Evolutionary conservation across 2,888 invertebrate species (phyloP).

Genomic region (Acronicta leporina): DNA sequence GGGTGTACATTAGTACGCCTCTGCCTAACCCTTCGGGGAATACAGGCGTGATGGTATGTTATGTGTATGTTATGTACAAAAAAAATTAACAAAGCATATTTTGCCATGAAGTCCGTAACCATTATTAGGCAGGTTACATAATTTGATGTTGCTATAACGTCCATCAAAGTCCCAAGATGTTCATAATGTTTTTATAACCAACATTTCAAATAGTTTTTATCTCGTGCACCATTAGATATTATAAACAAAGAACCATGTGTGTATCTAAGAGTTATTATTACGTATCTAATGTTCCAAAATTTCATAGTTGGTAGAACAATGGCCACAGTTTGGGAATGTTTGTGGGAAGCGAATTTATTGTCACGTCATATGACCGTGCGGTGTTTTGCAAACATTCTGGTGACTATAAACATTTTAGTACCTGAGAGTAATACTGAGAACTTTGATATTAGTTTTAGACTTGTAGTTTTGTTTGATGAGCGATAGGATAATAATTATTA

Average conservation of each 20-base stretch:
- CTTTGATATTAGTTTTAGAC: slow-evolving; percentile 8
- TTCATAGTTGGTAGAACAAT: slow-evolving; percentile 63
- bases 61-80: no score
- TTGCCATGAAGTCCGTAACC: background rate
- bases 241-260: slow-evolving; percentile 24
- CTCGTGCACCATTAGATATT: slow-evolving; percentile 19
- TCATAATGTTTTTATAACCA: slow-evolving; percentile 12
- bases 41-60: no score
- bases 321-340: slow-evolving; percentile 54
- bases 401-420: slow-evolving; percentile 51
- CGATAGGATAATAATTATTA: background rate
- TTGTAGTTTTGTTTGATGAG: slow-evolving; percentile 15
- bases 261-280: slow-evolving; percentile 37
- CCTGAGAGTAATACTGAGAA: slow-evolving; percentile 17
- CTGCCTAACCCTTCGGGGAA: no score
- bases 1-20: no score
- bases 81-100: background rate
- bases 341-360: slow-evolving; percentile 64
- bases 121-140: background rate
- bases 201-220: slow-evolving; percentile 8
- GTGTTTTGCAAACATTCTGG: slow-evolving; percentile 62
- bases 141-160: slow-evolving; percentile 10
- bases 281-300: slow-evolving; percentile 55
- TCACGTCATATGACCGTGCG: slow-evolving; percentile 49
- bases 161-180: background rate